Evolutionary conservation across 2,797 vertebrate species (phyloP), one percentile per base, ranked within the genome.

Genomic region (Balearica regulorum): DNA sequence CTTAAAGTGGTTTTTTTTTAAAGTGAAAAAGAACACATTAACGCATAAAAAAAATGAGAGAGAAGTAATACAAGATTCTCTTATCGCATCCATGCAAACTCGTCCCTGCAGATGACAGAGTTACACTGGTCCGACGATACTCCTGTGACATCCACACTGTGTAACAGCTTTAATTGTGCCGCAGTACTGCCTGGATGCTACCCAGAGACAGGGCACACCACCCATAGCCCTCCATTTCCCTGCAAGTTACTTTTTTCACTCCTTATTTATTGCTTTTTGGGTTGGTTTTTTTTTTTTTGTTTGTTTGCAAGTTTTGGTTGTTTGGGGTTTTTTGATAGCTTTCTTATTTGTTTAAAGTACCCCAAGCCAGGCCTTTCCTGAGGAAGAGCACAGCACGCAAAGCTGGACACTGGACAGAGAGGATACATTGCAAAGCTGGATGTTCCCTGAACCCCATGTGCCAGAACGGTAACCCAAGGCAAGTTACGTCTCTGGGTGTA

Each of bases 401-500:
- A 53, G 51, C 51, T 53, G 51, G 51, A 53, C 25, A 26, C 26
- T 5, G 26, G 51, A 29, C 51, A 53, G 51, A 53, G 26, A 53
- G 51, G 51, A 53, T 53, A 68, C 79, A 86, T 93, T 95, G 92
- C 96, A 96, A 83, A 96, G 92, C 84, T 94, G 96, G 95, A 96
- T 75, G 79, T 75, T 78, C 84, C 84, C 90, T 21, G 61, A 91
- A 75, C 35, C 87, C 72, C 39, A 69, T 69, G 94, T 96, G 96
- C 96, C 96, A 97, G 91, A 92, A 41, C 83, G 78, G 95, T 97
- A 96, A 97, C 95, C 84, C 94, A 96, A 95, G 83, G 96, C 95
- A 97, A 93, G 94, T 24, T 18, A 91, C 53, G 79, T 60, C 81
- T 64, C 94, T 15, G 89, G 92, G 94, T 94, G 94, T 94, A 95